phyloP scores from a whole-genome alignment of 2,113 vertebrate genomes.

The Camelus bactrianus region DNA sequence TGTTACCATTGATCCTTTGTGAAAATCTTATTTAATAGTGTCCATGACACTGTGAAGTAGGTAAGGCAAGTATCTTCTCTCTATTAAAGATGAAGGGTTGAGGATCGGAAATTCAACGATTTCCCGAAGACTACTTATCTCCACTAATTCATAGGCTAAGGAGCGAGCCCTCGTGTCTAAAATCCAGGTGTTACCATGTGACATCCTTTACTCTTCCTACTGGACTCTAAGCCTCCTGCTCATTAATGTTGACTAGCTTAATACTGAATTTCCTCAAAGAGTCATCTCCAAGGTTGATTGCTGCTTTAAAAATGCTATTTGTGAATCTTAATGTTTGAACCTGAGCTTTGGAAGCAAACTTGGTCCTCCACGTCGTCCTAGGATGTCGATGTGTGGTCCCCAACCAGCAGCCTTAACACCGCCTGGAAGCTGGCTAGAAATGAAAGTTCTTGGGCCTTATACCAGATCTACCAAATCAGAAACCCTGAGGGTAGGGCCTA shows the following conservation, averaged over 20 bases:
- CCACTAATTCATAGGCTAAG: background rate
- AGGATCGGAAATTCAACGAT: background rate
- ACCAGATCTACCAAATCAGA: background rate
- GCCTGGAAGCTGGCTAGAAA: background rate
- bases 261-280: background rate
- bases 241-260: background rate
- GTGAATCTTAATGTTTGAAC: background rate
- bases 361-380: background rate
- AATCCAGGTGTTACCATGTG: background rate
- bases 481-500: rapidly evolving
- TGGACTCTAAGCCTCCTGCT: background rate
- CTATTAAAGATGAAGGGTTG: background rate
- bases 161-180: background rate
- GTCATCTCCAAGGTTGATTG: background rate
- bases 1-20: background rate
- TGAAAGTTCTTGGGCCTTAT: background rate
- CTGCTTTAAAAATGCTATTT: background rate
- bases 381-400: background rate
- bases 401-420: background rate
- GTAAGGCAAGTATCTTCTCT: background rate
- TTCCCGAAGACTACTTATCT: background rate
- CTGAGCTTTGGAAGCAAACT: background rate
- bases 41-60: background rate
- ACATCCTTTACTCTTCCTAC: background rate
- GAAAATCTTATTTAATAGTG: background rate